phyloP scores from a whole-genome alignment of 1,140 invertebrate species.

The Arctopsyche grandis region DNA sequence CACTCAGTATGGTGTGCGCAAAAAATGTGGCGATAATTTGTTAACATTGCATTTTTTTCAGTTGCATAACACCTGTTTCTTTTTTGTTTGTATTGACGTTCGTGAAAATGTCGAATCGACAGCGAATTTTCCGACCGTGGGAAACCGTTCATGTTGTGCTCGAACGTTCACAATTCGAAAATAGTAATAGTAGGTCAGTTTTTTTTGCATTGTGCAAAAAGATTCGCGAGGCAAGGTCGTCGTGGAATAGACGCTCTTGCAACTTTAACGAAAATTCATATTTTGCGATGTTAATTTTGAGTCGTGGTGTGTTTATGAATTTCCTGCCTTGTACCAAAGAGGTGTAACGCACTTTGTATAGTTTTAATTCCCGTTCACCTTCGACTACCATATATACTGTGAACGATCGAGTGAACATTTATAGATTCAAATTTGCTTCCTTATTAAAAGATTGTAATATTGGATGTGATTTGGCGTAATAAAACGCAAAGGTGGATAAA shows the following conservation, averaged over 20 bases:
- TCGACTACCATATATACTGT: background rate
- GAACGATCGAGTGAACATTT: background rate
- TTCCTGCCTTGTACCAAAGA: background rate
- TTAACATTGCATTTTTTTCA: too few relatives aligned
- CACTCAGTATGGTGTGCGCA: background rate
- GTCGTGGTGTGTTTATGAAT: background rate
- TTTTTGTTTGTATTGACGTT: background rate
- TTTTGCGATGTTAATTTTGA: background rate
- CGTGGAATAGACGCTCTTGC: background rate
- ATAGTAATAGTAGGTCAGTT: conserved; percentile 19
- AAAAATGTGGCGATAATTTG: too few relatives aligned
- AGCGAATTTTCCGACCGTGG: background rate
- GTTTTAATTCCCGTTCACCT: conserved; percentile 24
- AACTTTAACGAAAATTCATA: background rate
- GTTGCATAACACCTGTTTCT: too few relatives aligned
- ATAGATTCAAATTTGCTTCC: background rate
- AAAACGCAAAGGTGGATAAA: too few relatives aligned
- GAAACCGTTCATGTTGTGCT: background rate
- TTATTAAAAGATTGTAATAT: background rate
- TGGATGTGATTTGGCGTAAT: too few relatives aligned
- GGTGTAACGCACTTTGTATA: background rate
- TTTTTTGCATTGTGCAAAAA: conserved; percentile 19
- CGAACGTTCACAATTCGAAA: background rate
- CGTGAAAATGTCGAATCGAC: background rate
- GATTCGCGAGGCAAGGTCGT: background rate